Evolutionary conservation across 2,888 invertebrate species (phyloP).

Genomic region (Macrosiphum euphorbiae): DNA sequence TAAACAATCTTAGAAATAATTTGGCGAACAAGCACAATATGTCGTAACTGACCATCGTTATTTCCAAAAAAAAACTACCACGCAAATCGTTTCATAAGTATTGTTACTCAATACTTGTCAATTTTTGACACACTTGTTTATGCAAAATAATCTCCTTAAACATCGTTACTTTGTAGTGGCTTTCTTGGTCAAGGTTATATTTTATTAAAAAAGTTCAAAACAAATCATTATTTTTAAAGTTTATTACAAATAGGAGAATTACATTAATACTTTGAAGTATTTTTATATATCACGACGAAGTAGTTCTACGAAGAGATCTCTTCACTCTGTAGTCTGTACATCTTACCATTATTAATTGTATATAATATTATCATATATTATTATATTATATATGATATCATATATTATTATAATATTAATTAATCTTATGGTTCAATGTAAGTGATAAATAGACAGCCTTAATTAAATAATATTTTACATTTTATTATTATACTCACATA

Average conservation of each 20-base stretch:
- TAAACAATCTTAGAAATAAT: constrained; percentile 21
- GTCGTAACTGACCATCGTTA: background rate
- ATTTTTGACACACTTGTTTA: constrained; percentile 24
- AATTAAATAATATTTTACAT: background rate
- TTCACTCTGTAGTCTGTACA: background rate
- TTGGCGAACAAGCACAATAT: background rate
- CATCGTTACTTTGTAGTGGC: background rate
- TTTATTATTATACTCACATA: background rate
- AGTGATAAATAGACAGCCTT: background rate
- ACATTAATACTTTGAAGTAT: background rate
- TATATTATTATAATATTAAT: too few species aligned
- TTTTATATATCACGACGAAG: background rate
- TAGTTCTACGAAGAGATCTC: too few species aligned
- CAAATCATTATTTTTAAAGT: background rate
- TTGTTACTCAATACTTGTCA: constrained; percentile 12
- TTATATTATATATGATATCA: too few species aligned
- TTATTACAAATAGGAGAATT: background rate
- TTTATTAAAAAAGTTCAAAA: background rate
- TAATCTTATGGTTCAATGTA: background rate
- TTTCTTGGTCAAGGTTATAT: constrained; percentile 26
- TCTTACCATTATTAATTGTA: background rate
- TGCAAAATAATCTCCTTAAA: constrained; percentile 14
- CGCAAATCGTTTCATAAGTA: background rate
- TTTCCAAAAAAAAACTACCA: constrained; percentile 3
- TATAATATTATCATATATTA: background rate